Evolutionary conservation across 1,140 invertebrate genomes (phyloP).

Genomic region (Pemphigus obesinymphae): DNA sequence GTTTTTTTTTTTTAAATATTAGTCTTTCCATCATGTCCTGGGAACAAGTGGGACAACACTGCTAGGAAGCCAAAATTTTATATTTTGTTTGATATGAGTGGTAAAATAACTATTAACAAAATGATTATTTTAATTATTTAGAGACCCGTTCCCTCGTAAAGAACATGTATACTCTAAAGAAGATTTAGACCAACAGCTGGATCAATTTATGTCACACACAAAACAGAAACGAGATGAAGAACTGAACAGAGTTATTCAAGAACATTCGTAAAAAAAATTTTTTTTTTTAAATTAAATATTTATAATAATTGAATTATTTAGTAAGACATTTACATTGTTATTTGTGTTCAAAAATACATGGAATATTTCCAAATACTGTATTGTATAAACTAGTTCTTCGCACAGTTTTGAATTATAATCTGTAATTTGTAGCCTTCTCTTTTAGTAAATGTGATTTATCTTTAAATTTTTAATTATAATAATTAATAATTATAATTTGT

Average conservation of each 20-base stretch:
- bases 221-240: conserved; percentile 40
- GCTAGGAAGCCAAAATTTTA: too few relatives aligned
- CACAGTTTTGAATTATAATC: too few relatives aligned
- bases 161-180: conserved; percentile 9
- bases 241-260: conserved; percentile 24
- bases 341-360: neutral
- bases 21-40: too few relatives aligned
- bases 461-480: too few relatives aligned
- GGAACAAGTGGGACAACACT: too few relatives aligned
- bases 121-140: neutral
- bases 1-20: too few relatives aligned
- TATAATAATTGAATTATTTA: neutral
- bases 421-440: too few relatives aligned
- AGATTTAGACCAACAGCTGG: conserved; percentile 34
- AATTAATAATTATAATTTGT: too few relatives aligned
- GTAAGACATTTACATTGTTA: neutral
- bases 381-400: neutral
- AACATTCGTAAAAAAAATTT: conserved; percentile 2
- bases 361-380: neutral
- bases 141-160: conserved; percentile 10
- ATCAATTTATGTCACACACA: conserved; percentile 35
- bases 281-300: neutral
- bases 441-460: too few relatives aligned
- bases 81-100: too few relatives aligned
- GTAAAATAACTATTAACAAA: too few relatives aligned